Base-by-base conservation (phyloP, 1,140 invertebrate genomes). In the Matsumurasca onukii region DNA sequence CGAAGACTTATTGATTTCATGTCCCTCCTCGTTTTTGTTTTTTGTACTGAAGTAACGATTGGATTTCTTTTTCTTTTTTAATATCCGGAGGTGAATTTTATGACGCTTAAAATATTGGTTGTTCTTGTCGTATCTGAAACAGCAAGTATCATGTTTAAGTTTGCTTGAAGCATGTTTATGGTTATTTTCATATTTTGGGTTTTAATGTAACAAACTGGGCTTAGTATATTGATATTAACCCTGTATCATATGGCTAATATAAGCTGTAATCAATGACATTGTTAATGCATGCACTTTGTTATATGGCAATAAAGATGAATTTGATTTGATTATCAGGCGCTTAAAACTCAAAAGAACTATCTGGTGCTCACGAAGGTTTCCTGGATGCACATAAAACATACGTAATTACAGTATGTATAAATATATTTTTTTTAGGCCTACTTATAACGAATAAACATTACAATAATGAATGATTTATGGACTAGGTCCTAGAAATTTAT, bases 251-350 rank as follows among this genome's bases (percentile, higher is more conserved):
- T 39, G 34, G 5, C 5, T 17, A 39, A 39, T 39, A 17, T 5
- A 9, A 39, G 17, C 17, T 5, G 34, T 39, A 22, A 75, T 75
- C 22, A 45, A 2, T 24, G 59, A 74, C 73, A 68, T 69, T 71
- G 62, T 62, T 31, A 62, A 66, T 59, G 70, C 75, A 77, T 69
- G 74, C 79, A 25, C n/a, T 68, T 51, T 52, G 71, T 73, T 31
- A 75, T 75, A 29, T 62, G 20, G 24, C 22, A 25, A 25, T 24
- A 31, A 3, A 62, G 31, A 20, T 62, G 34, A 62, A 9, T 31
- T 29, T 24, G 20, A 22, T 62, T 25, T 62, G 25, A 29, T 25
- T n/a, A n/a, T n/a, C n/a, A n/a, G n/a, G n/a, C n/a, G n/a, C n/a
- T n/a, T n/a, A n/a, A n/a, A n/a, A n/a, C n/a, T n/a, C n/a, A n/a